Percentiles rank a stretch among this genome's conserved stretches.
Conservation (phyloP, 1,140 invertebrate species). For the Drosophila orosa region DNA sequence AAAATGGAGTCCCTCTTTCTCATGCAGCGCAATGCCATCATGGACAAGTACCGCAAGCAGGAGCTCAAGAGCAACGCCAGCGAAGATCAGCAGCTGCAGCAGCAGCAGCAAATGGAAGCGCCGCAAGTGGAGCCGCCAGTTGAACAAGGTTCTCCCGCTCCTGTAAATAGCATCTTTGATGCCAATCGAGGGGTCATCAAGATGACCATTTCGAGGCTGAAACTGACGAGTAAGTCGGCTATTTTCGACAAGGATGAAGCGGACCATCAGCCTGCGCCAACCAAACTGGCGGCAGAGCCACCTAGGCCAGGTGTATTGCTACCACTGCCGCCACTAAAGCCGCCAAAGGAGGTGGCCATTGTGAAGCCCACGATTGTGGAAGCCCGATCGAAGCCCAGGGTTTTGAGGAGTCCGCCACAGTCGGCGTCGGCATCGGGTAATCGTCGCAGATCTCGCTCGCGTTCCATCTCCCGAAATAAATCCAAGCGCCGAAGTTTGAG, state of each 20-base stretch:
- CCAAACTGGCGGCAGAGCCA: constrained; percentile 30
- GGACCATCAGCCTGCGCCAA: constrained; percentile 26
- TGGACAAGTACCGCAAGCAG: constrained; percentile 75
- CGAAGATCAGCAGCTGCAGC: constrained; percentile 24
- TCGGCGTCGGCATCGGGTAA: not conserved
- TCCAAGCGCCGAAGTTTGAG: constrained; percentile 40
- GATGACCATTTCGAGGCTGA: constrained; percentile 73
- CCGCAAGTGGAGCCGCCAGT: not conserved
- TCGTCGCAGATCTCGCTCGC: constrained; percentile 53
- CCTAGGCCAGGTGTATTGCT: constrained; percentile 7
- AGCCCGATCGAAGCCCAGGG: constrained; percentile 38
- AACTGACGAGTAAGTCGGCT: constrained; percentile 67
- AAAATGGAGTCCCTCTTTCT: constrained; percentile 81
- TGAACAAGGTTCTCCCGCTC: constrained; percentile 26
- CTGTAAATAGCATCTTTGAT: constrained; percentile 76
- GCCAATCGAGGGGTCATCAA: constrained; percentile 80
- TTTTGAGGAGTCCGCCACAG: constrained; percentile 30
- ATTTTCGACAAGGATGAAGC: constrained; percentile 72
- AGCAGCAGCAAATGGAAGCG: not conserved
- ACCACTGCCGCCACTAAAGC: constrained; percentile 2
- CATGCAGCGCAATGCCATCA: constrained; percentile 75
- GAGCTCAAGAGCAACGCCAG: constrained; percentile 43
- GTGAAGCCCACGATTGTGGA: constrained; percentile 81
- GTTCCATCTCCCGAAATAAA: constrained; percentile 52
- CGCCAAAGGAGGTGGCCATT: constrained; percentile 72